Evolutionary conservation across 30 jellyfish, hydroid and myxozoan species (phyloP).

Genomic region (Aurelia aurita complex sp. Pacific): DNA sequence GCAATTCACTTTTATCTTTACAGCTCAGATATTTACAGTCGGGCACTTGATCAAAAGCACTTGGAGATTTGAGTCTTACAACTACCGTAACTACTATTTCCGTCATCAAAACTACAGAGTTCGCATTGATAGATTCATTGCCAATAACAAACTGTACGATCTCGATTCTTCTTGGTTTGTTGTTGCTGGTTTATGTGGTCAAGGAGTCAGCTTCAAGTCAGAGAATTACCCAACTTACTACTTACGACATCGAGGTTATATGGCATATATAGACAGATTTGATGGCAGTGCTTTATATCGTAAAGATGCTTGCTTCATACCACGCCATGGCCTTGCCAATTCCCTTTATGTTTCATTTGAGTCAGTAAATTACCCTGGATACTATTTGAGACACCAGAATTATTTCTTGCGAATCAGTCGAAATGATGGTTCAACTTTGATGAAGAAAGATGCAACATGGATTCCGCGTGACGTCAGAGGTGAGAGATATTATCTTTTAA

Average conservation of each 20-base stretch:
- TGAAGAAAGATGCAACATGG: too few species aligned
- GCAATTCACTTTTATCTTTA: too few species aligned
- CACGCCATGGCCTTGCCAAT: conserved; percentile 27
- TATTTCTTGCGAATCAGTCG: not conserved
- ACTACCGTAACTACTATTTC: not conserved
- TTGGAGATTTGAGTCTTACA: conserved; percentile 1
- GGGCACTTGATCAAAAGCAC: not conserved
- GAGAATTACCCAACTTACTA: conserved; percentile 4
- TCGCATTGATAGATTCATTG: not conserved
- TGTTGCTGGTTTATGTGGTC: conserved; percentile 25
- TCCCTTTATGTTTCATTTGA: conserved; percentile 8
- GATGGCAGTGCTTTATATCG: not conserved
- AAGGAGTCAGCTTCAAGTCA: conserved; percentile 19
- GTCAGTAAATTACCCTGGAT: conserved; percentile 20
- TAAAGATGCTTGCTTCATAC: conserved; percentile 4
- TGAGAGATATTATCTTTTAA: too few species aligned
- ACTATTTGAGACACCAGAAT: conserved; percentile 18
- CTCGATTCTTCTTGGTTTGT: not conserved
- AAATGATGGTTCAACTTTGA: too few species aligned
- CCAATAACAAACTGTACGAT: not conserved
- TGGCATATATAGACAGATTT: not conserved
- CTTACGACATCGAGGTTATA: conserved; percentile 3
- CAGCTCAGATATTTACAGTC: too few species aligned
- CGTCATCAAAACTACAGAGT: not conserved
- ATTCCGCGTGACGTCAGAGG: too few species aligned